Conservation (phyloP, 2,113 vertebrate species). For the Malaclemys terrapin region DNA sequence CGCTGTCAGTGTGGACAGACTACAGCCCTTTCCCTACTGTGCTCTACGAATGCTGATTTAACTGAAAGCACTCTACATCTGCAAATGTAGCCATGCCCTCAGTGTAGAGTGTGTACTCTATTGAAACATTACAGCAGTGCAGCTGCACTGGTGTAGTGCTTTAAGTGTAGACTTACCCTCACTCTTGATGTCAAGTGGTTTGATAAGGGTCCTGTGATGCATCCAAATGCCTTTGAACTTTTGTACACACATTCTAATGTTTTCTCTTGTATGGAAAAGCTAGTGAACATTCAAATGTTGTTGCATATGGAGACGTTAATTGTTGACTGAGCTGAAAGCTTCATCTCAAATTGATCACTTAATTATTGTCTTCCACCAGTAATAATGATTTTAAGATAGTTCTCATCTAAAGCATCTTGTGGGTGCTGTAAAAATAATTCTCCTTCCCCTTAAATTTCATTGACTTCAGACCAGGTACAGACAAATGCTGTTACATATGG, state of each 20-base stretch:
- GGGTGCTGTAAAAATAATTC: background rate
- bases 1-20: too few species aligned
- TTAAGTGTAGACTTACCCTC: background rate
- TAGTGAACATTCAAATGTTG: background rate
- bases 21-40: too few species aligned
- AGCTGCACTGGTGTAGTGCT: background rate
- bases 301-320: background rate
- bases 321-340: background rate
- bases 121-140: too few species aligned
- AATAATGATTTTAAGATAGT: background rate
- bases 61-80: too few species aligned
- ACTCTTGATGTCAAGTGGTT: background rate
- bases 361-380: background rate
- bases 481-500: background rate
- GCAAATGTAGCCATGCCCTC: too few species aligned
- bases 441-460: background rate
- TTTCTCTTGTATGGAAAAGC: background rate
- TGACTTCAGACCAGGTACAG: background rate
- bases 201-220: background rate
- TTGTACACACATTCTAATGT: background rate
- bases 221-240: background rate
- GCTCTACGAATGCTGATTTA: too few species aligned
- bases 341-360: background rate
- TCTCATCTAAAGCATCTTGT: background rate
- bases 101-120: too few species aligned